Evolutionary conservation across 2,888 invertebrate genomes (phyloP).

Genomic region (Griposia aprilina): DNA sequence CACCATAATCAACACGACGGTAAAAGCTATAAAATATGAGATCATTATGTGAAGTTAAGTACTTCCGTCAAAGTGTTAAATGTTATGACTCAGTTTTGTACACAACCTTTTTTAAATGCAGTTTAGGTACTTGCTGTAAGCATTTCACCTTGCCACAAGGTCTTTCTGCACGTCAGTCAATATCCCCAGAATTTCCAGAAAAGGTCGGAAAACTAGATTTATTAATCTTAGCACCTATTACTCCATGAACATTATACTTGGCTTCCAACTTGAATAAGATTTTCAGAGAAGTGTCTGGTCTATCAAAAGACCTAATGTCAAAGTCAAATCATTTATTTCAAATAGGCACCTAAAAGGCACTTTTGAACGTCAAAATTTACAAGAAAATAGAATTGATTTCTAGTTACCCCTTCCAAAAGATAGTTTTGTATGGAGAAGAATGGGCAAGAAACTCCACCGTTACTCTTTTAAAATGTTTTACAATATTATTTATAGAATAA

Average conservation of each 20-base stretch:
- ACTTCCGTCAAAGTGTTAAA: slow-evolving; percentile 31
- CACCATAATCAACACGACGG: slow-evolving; percentile 12
- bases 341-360: too few species aligned
- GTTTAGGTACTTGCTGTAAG: background rate
- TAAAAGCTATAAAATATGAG: slow-evolving; percentile 29
- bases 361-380: too few species aligned
- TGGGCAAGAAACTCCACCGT: too few species aligned
- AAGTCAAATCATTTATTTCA: too few species aligned
- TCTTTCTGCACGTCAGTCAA: background rate
- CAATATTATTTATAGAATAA: too few species aligned
- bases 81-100: slow-evolving; percentile 5
- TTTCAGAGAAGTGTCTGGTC: too few species aligned
- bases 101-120: slow-evolving; percentile 4
- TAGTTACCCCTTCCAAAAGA: too few species aligned
- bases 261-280: too few species aligned
- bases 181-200: background rate
- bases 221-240: background rate
- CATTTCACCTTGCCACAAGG: background rate
- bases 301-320: too few species aligned
- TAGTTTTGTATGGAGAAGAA: too few species aligned
- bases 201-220: background rate
- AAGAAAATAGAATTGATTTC: too few species aligned
- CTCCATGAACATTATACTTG: background rate
- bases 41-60: slow-evolving; percentile 35
- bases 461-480: too few species aligned